Evolutionary conservation across 2,888 invertebrate genomes (phyloP), one percentile per base, ranked within the genome.

Genomic region (Sepioteuthis lessoniana): DNA sequence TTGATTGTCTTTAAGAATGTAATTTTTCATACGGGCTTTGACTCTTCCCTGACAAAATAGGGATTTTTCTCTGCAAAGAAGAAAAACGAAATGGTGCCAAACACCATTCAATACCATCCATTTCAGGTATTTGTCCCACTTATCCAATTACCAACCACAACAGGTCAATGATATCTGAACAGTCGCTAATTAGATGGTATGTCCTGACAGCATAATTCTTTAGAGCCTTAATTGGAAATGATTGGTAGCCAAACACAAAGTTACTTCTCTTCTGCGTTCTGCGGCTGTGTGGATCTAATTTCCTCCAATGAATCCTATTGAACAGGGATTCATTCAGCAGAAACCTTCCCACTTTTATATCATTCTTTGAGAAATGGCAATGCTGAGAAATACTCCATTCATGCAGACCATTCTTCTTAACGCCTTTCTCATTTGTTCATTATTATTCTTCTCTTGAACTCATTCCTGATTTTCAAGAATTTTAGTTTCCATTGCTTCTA

Each of bases 341-440:
- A n/a, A n/a, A 76, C 76, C n/a, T 76, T 76, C n/a, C 76, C 76
- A 76, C 76, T 76, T 76, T 76, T 76, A 76, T 76, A 76, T 16
- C 76, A 31, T 76, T 76, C n/a, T 76, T 76, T n/a, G 76, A n/a
- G 76, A 76, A 76, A 7, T 10, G 76, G 76, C 31, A 76, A n/a
- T 1, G 13, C 76, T 76, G 76, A n/a, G n/a, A 76, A 76, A 55
- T 55, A 55, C 55, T 55, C 25, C 55, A 55, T 76, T 76, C 76
- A 76, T 76, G n/a, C 76, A n/a, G 2, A 76, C 16, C n/a, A 10
- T 76, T 76, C n/a, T 76, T 8, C 55, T 21, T 55, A 55, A 55
- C 55, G 55, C 55, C 55, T 55, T 25, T 55, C 55, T 55, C 55
- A 25, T 25, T 55, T 55, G 55, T 21, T 55, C 25, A 55, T 55